Conservation (phyloP, 2,113 vertebrate genomes). For the Hypomesus transpacificus region DNA sequence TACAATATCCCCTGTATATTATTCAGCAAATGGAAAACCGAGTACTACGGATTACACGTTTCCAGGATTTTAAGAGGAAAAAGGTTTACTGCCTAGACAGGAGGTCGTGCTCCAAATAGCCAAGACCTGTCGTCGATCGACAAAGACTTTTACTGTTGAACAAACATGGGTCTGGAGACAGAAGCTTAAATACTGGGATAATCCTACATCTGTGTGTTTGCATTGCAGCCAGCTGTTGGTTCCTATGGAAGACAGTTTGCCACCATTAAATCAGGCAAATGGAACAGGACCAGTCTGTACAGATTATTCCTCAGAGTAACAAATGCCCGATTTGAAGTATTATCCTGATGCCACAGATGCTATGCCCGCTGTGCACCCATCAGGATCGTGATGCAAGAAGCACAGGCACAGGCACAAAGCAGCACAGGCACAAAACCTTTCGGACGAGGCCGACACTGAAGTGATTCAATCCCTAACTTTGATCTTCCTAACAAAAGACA, state of each 20-base stretch:
- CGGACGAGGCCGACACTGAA: too few species aligned
- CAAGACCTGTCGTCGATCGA: too few species aligned
- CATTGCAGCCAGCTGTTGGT: slow-evolving; percentile 58
- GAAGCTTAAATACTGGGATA: slow-evolving; percentile 60
- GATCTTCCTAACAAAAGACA: too few species aligned
- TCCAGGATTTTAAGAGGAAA: slow-evolving; percentile 35
- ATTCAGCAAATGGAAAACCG: background rate
- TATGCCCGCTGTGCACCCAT: slow-evolving; percentile 22
- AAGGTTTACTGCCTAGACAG: background rate
- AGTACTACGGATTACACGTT: slow-evolving; percentile 17
- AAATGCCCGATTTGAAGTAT: slow-evolving; percentile 42
- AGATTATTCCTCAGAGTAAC: slow-evolving; percentile 41
- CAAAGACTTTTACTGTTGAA: slow-evolving; percentile 23
- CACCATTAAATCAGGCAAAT: slow-evolving; percentile 55
- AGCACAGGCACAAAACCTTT: too few species aligned
- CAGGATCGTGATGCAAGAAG: too few species aligned
- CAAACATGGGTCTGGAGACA: slow-evolving; percentile 45
- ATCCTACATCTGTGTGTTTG: slow-evolving; percentile 65
- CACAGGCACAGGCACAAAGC: too few species aligned
- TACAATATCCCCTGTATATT: background rate
- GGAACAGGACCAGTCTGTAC: slow-evolving; percentile 26
- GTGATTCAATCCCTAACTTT: too few species aligned
- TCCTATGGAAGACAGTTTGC: slow-evolving; percentile 44
- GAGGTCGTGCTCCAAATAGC: too few species aligned
- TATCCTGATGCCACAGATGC: slow-evolving; percentile 52